Conservation (phyloP, 1,140 invertebrate species). For the Lepidurus packardi region DNA sequence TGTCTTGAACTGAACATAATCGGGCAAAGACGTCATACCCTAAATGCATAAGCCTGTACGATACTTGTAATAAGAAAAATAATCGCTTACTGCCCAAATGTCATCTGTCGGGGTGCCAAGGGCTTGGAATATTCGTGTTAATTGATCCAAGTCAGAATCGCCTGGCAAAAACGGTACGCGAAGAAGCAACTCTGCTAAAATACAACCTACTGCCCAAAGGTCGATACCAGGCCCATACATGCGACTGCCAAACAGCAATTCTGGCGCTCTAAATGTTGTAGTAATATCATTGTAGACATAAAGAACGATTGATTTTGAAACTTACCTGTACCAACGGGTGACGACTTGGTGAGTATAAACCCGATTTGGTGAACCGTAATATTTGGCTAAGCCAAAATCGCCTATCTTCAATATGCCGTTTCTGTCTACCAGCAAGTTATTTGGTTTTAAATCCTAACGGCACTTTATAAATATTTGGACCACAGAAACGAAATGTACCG, state of each 20-base stretch:
- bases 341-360: slow-evolving; percentile 98
- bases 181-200: slow-evolving; percentile 88
- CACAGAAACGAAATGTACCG: slow-evolving; percentile 13
- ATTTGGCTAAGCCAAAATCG: slow-evolving; percentile 97
- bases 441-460: slow-evolving; percentile 89
- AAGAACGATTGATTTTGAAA: background rate
- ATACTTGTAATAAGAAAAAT: slow-evolving; percentile 19
- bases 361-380: slow-evolving; percentile 91
- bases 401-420: slow-evolving; percentile 91
- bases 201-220: slow-evolving; percentile 98
- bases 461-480: slow-evolving; percentile 17
- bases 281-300: slow-evolving; percentile 23
- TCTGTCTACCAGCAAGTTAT: slow-evolving; percentile 92
- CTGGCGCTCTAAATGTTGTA: slow-evolving; percentile 70
- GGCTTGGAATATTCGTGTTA: slow-evolving; percentile 89
- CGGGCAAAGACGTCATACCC: slow-evolving; percentile 75
- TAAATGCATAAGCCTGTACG: slow-evolving; percentile 44
- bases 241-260: slow-evolving; percentile 89
- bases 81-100: slow-evolving; percentile 70
- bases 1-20: slow-evolving; percentile 88
- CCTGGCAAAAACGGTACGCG: slow-evolving; percentile 91
- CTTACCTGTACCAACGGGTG: slow-evolving; percentile 81
- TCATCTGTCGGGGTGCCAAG: slow-evolving; percentile 86
- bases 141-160: slow-evolving; percentile 92
- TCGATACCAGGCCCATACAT: slow-evolving; percentile 95